A percentile compares a stretch with the other conserved stretches of the same genome.
Evolutionary conservation across 2,113 vertebrate genomes (phyloP).

Genomic region (Phodopus roborovskii): DNA sequence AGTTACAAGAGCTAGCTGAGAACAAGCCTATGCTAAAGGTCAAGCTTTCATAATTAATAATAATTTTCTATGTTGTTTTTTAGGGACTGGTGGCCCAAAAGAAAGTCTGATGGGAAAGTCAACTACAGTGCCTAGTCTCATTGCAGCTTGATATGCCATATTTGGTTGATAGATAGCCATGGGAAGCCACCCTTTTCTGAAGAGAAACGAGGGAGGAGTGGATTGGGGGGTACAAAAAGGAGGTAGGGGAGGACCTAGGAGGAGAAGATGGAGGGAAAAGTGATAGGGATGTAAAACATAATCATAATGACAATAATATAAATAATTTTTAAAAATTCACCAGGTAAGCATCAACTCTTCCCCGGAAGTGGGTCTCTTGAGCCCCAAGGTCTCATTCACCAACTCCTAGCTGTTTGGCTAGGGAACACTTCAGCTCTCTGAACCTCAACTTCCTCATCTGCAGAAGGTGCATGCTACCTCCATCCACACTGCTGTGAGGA

Average conservation of each 20-base stretch:
- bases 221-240: background rate
- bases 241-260: background rate
- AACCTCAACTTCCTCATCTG: background rate
- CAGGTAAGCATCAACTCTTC: background rate
- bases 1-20: background rate
- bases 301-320: background rate
- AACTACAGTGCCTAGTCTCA: background rate
- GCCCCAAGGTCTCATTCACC: background rate
- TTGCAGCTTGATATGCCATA: background rate
- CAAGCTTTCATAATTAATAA: background rate
- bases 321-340: background rate
- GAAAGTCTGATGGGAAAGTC: too few relatives aligned
- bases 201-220: background rate
- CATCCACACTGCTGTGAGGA: background rate
- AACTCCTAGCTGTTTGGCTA: background rate
- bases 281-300: background rate
- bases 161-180: background rate
- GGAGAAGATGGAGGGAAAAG: background rate
- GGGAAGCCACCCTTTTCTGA: background rate
- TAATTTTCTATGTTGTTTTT: background rate
- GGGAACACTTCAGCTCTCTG: background rate
- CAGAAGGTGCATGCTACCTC: background rate
- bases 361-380: background rate
- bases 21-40: background rate
- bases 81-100: too few relatives aligned